Evolutionary conservation across 2,113 vertebrate species (phyloP), one percentile per base, ranked within the genome.

Genomic region (Mormoops blainvillei): DNA sequence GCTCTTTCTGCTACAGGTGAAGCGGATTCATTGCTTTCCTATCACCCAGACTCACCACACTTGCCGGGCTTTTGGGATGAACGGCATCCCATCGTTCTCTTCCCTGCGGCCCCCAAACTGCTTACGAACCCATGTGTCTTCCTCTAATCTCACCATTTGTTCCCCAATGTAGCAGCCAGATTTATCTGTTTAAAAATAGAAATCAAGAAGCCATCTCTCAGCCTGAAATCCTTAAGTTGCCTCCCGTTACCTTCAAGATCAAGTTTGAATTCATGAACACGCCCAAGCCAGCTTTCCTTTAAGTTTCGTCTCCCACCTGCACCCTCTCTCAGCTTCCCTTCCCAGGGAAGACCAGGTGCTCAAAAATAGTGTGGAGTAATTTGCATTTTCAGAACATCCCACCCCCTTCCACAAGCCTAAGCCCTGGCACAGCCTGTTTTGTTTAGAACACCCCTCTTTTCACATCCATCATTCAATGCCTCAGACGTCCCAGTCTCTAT

Each of bases 11-110:
- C 41, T 88, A 14, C 2, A 3, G 6, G 5, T 10, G 12, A 70
- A 4, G 24, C 4, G 3, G 9, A 0, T 7, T 2, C 4, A 3
- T 14, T 13, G 2, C 36, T 12, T 78, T 20, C 67, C 15, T 0
- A 5, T 28, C 68, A 31, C 7, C 48, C 19, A 1, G 7, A 31
- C 19, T 65, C 16, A 22, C 36, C 61, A 10, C 1, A 56, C 9
- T 31, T 43, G 33, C 9, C 24, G 33, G 54, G 4, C 33, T 87
- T 77, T 31, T 4, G 26, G 71, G 26, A 50, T 3, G 14, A 73
- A 18, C 18, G 0, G 2, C 19, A 31, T 31, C 2, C 31, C 61
- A 22, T 15, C 28, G 0, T 14, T 68, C 16, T 52, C 80, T 91
- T 33, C 31, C 16, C 33, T 43, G 19, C 7, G 2, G 52, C 61